These are phyloP conservation scores for Tiliacea citrago DNA, from an alignment of 2,888 invertebrate genomes.

Conservation along the genomic window DNA sequence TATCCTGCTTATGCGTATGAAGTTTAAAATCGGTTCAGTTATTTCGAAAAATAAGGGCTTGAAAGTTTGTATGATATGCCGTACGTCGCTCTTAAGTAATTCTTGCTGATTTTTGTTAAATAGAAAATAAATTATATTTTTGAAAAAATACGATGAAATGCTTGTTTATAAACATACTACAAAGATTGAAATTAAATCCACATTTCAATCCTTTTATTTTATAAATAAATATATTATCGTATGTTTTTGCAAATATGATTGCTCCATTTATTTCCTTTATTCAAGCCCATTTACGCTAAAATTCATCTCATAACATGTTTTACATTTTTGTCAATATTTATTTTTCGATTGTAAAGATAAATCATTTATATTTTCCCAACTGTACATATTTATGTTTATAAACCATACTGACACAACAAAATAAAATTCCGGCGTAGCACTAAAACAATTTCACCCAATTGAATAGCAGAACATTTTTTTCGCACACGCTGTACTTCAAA, in stretches of 20 bases:
- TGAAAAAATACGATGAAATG: too few species aligned
- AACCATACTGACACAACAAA: not conserved
- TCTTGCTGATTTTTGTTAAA: not conserved
- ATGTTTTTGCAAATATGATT: not conserved
- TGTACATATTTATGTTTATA: not conserved
- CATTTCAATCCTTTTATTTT: conserved; percentile 5
- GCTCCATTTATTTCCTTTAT: conserved; percentile 11
- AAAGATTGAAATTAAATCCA: not conserved
- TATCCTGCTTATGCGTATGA: too few species aligned
- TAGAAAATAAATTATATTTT: conserved; percentile 1
- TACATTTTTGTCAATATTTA: not conserved
- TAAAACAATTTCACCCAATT: conserved; percentile 44
- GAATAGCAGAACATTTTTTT: conserved; percentile 38
- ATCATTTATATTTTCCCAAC: conserved; percentile 3
- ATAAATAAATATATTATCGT: conserved; percentile 1
- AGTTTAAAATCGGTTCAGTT: too few species aligned
- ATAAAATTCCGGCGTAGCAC: conserved; percentile 10
- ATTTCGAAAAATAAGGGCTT: too few species aligned
- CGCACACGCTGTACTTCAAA: conserved; percentile 46
- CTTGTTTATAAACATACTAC: too few species aligned
- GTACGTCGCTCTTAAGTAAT: too few species aligned
- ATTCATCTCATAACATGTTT: not conserved
- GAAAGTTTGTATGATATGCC: too few species aligned
- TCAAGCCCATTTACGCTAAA: not conserved
- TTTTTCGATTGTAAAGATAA: conserved; percentile 1